Conservation (phyloP, 2,113 vertebrate genomes). For the Steatornis caripensis region DNA sequence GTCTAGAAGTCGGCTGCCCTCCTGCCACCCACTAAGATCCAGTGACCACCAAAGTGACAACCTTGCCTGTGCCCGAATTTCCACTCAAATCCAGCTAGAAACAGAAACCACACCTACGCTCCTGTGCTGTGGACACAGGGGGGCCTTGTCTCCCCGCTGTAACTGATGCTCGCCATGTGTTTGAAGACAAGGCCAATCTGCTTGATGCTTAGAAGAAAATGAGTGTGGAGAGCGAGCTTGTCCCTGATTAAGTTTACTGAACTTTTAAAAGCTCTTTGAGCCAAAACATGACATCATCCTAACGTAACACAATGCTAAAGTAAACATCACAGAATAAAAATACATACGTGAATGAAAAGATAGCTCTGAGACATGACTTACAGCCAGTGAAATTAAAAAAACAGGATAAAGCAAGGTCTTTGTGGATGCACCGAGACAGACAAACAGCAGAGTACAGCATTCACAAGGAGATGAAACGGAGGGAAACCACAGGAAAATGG, state of each 20-base stretch:
- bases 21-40: background rate
- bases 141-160: background rate
- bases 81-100: background rate
- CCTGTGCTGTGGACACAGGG: background rate
- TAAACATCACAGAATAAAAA: background rate
- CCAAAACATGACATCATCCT: background rate
- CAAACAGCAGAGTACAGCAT: background rate
- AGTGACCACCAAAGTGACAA: accelerated
- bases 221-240: background rate
- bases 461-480: accelerated
- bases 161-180: accelerated
- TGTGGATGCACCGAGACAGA: background rate
- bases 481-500: background rate
- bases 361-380: background rate
- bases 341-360: background rate
- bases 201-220: background rate
- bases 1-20: background rate
- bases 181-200: background rate
- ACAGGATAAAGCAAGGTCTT: background rate
- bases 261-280: background rate
- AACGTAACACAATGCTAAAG: background rate
- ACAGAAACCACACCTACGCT: accelerated
- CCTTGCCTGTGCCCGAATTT: accelerated
- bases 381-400: background rate
- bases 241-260: background rate